Conservation (phyloP, 1,140 invertebrate genomes). For the Scaptomyza pallida region DNA sequence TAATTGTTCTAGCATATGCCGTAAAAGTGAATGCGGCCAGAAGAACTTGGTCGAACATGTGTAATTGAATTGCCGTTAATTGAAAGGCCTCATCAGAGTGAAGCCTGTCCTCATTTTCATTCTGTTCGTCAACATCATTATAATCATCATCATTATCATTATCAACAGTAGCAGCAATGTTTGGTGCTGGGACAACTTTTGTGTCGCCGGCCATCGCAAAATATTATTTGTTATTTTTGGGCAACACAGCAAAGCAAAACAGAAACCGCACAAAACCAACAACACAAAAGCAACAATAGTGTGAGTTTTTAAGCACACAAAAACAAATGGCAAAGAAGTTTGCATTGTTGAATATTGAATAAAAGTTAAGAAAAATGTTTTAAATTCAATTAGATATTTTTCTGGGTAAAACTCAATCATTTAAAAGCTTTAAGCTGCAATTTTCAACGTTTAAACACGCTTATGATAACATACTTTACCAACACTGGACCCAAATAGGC, state of each 20-base stretch:
- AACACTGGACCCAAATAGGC: not conserved
- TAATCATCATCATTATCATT: not conserved
- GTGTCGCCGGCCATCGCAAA: conserved; percentile 46
- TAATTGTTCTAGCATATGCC: conserved; percentile 69
- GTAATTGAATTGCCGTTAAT: conserved; percentile 69
- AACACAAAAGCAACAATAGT: conserved; percentile 14
- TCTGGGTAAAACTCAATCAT: too few species aligned
- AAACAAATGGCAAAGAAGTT: conserved; percentile 3
- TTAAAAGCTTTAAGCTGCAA: too few species aligned
- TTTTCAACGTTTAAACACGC: not conserved
- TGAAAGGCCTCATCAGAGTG: conserved; percentile 48
- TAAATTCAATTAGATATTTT: too few species aligned
- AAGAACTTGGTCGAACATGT: conserved; percentile 26
- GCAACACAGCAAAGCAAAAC: conserved; percentile 51
- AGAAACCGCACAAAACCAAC: conserved; percentile 53
- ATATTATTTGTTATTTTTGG: conserved; percentile 63
- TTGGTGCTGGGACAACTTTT: conserved; percentile 42
- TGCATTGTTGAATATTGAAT: not conserved
- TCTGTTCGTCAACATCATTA: not conserved
- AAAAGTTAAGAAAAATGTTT: too few species aligned
- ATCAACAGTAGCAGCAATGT: too few species aligned
- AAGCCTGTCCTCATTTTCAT: conserved; percentile 6
- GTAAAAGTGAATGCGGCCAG: conserved; percentile 28
- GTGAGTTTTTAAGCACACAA: not conserved
- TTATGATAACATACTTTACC: not conserved